Evolutionary conservation across 2,113 vertebrate species (phyloP).

Genomic region (Tetrao urogallus): DNA sequence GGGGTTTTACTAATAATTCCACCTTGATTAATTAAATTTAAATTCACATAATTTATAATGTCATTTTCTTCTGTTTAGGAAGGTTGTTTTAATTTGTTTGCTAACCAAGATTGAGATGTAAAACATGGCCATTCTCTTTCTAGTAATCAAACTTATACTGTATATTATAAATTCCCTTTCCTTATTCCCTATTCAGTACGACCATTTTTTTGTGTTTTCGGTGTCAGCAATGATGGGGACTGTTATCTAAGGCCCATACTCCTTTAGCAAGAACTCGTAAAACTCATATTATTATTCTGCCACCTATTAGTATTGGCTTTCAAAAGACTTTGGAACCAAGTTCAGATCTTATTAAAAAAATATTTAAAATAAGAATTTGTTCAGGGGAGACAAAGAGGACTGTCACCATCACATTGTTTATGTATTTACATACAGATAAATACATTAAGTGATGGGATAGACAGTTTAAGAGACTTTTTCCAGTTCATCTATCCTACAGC

Average conservation of each 20-base stretch:
- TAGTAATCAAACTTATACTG: not conserved
- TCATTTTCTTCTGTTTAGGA: not conserved
- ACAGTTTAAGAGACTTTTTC: not conserved
- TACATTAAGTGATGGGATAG: not conserved
- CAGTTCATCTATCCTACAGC: not conserved
- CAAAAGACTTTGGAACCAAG: not conserved
- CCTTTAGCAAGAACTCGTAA: not conserved
- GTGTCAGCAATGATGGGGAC: not conserved
- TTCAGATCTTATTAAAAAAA: not conserved
- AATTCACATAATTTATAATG: slow-evolving; percentile 16
- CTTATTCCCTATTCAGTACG: not conserved
- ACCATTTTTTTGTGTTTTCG: not conserved
- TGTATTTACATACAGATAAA: not conserved
- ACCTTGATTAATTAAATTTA: slow-evolving; percentile 27
- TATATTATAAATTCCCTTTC: not conserved
- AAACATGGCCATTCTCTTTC: not conserved
- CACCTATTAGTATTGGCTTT: not conserved
- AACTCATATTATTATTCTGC: not conserved
- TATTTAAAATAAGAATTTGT: not conserved
- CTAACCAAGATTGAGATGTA: not conserved
- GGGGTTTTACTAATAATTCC: not conserved
- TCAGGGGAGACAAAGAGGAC: not conserved
- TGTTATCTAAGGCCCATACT: not conserved
- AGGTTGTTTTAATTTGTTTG: slow-evolving; percentile 38
- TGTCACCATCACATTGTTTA: not conserved